Base-by-base conservation (phyloP, 2,888 invertebrate genomes). In the Meloe dianella region DNA sequence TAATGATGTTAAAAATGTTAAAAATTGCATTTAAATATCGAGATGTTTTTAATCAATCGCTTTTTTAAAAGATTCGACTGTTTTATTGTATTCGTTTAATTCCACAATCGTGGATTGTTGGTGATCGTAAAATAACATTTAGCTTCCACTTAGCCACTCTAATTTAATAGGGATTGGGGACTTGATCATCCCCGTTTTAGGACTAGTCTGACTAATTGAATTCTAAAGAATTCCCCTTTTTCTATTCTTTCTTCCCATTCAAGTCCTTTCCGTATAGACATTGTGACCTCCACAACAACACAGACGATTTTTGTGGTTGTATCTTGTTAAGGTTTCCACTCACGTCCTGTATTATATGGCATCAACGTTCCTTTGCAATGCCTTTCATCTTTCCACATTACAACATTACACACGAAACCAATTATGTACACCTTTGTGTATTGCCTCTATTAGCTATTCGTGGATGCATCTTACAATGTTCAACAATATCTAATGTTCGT, bases 361-460 rank as follows among this genome's bases (percentile, higher is more conserved):
- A 72, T 69, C 72, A 69, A 68, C 74, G 68, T 73, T 77, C 80
- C 79, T 80, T 77, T 78, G 78, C 79, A 65, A 64, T 72, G 77
- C 80, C 82, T 82, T 82, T 82, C 82, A 82, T 82, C 82, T 82
- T 79, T 81, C 80, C 77, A 79, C 81, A 81, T 82, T 81, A 81
- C 81, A 81, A 79, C 80, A 81, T 82, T 82, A 81, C 81, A 81
- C 81, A 82, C 81, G 81, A 81, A 82, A 80, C 81, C 82, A 82
- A 82, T 82, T 82, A 82, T 82, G 79, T 80, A 80, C 81, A 82
- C 82, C 82, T 82, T 82, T 82, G 81, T 82, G 81, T 79, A 81
- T 81, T 78, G 80, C 79, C 79, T 79, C 78, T 78, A 81, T 81
- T 74, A 75, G 70, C 74, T 70, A 73, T 73, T 71, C 74, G 72